A percentile compares a stretch with the other conserved stretches of the same genome.
These are phyloP conservation scores for Pammene aurita DNA, from an alignment of 2,888 invertebrate genomes.

Conservation along the genomic window DNA sequence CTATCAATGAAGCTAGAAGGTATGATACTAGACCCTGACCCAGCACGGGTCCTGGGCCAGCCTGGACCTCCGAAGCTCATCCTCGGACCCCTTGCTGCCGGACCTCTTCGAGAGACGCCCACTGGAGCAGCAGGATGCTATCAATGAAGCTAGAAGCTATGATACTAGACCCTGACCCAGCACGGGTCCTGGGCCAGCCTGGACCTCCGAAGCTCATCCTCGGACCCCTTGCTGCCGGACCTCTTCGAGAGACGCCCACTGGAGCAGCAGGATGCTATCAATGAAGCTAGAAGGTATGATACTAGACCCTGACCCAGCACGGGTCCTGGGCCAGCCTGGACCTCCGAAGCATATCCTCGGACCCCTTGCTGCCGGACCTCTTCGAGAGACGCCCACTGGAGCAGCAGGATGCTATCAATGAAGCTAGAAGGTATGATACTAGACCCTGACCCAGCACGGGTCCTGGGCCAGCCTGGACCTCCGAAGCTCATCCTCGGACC, in stretches of 20 bases:
- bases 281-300: constrained; percentile 42
- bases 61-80: constrained; percentile 94
- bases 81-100: constrained; percentile 94
- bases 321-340: constrained; percentile 98
- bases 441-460: constrained; percentile 78
- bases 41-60: constrained; percentile 95
- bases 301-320: constrained; percentile 63
- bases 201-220: constrained; percentile 94
- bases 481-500: constrained; percentile 95
- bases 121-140: constrained; percentile 83
- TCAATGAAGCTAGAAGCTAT: constrained; percentile 42
- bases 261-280: constrained; percentile 77
- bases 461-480: constrained; percentile 98
- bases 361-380: constrained; percentile 92
- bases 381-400: constrained; percentile 93
- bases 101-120: constrained; percentile 92
- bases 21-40: constrained; percentile 48
- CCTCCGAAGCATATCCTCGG: constrained; percentile 94
- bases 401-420: constrained; percentile 53
- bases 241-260: constrained; percentile 91
- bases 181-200: constrained; percentile 97
- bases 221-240: constrained; percentile 93
- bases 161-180: constrained; percentile 44
- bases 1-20: neutral
- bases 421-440: constrained; percentile 49